phyloP scores from a whole-genome alignment of 2,888 invertebrate species.

The Andrena camellia region DNA sequence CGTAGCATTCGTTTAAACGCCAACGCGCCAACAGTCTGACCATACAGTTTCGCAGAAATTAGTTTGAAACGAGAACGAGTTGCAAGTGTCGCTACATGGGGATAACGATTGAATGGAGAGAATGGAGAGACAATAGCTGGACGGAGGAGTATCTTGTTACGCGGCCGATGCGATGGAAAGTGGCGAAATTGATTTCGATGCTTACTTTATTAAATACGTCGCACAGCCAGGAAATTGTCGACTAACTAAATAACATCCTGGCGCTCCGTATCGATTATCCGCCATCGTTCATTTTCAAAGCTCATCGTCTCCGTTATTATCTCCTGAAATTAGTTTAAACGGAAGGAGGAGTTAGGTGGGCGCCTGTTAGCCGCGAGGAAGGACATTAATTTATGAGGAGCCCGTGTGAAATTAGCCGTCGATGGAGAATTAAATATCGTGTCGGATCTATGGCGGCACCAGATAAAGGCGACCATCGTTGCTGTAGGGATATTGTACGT shows the following conservation, averaged over 20 bases:
- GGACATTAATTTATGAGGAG: conserved; percentile 53
- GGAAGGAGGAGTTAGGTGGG: conserved; percentile 48
- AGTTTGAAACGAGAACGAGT: conserved; percentile 26
- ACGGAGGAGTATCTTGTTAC: conserved; percentile 44
- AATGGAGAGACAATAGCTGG: conserved; percentile 11
- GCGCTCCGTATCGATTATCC: conserved; percentile 57
- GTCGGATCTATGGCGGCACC: conserved; percentile 8
- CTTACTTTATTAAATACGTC: conserved; percentile 46
- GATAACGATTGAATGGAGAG: conserved; percentile 35
- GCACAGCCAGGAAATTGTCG: conserved; percentile 31
- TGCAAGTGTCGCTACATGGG: conserved; percentile 20
- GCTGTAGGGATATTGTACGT: too few relatives aligned
- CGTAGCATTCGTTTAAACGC: too few relatives aligned
- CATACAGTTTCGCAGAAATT: conserved; percentile 29
- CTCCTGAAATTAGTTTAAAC: conserved; percentile 57
- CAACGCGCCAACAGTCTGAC: neutral
- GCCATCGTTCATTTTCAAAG: conserved; percentile 56
- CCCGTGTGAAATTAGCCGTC: conserved; percentile 36
- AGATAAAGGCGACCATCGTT: neutral
- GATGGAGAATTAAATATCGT: conserved; percentile 41
- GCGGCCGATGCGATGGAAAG: conserved; percentile 16
- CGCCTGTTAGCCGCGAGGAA: conserved; percentile 33
- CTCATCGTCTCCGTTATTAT: conserved; percentile 58
- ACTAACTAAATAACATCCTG: conserved; percentile 48
- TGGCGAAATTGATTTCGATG: conserved; percentile 52